Base-by-base conservation (phyloP, 2,797 vertebrate genomes). In the Cossypha polioptera region DNA sequence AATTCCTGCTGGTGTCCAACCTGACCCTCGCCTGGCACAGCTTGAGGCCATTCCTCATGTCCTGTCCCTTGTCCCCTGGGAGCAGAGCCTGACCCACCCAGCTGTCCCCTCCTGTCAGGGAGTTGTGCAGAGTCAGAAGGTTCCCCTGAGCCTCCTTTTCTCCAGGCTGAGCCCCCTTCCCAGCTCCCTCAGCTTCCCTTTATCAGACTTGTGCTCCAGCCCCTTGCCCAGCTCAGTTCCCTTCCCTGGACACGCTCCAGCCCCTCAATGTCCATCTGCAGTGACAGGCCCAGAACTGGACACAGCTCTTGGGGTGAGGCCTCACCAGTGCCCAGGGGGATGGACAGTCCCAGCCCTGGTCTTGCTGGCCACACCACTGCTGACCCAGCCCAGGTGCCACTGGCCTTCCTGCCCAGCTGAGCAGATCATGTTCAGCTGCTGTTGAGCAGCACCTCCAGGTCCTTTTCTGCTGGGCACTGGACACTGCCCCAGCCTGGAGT, bases 81-180 rank as follows among this genome's bases (percentile, higher is more conserved):
- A 51, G 26, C 53, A 58, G 24, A 28, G 36, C 61, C 36, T 0
- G 0, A 18, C 2, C 3, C 43, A 40, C 9, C n/a, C 0, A 1
- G 31, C 26, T 66, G 20, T 1, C 2, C 6, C 4, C 26, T 66
- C 59, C 36, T 57, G 25, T 55, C 59, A 62, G 40, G n/a, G 67
- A 72, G 22, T 3, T 74, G 21, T n/a, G 8, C 2, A 66, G 61
- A 21, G 61, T 21, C 11, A 74, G 1, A 50, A 13, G 17, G n/a
- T 25, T 5, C 8, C 10, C 9, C 53, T n/a, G 15, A 18, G 20
- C 14, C 6, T 36, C 36, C 7, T 58, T 26, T 74, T 7, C 26
- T 58, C 26, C 36, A n/a, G 36, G 31, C 9, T 48, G 20, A 65
- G 9, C 16, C 2, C 4, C 14, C 10, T 45, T 26, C 22, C 5